phyloP scores from a whole-genome alignment of 2,113 vertebrate species.

The Corythaeola cristata region DNA sequence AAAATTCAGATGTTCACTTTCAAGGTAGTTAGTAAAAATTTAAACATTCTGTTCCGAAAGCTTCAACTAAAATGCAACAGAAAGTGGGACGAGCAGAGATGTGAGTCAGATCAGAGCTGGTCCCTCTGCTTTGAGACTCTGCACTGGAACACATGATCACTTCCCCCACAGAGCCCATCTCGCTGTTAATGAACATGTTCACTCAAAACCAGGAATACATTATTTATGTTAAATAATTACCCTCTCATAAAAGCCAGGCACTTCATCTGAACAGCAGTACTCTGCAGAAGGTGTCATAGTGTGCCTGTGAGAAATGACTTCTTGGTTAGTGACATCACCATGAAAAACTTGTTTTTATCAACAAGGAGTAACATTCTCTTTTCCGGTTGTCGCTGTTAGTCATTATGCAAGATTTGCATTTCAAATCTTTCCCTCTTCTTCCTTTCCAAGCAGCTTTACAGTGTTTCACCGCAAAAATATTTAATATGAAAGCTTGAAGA shows the following conservation, averaged over 20 bases:
- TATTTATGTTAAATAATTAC: conserved; percentile 19
- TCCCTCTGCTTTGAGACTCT: background rate
- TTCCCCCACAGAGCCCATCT: background rate
- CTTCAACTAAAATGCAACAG: background rate
- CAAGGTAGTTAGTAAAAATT: background rate
- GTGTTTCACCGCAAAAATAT: background rate
- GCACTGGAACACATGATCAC: background rate
- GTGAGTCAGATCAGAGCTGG: background rate
- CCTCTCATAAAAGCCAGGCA: background rate
- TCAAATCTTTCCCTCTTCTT: background rate
- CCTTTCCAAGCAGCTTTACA: background rate
- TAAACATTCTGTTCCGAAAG: background rate
- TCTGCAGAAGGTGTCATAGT: background rate
- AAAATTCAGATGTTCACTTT: background rate
- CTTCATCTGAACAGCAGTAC: background rate
- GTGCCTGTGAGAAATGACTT: background rate
- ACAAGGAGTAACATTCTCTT: background rate
- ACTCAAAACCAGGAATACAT: background rate
- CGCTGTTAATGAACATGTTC: background rate
- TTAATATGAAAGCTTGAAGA: background rate
- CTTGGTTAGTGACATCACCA: background rate
- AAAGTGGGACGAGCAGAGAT: background rate
- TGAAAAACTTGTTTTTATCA: background rate
- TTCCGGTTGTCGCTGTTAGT: background rate
- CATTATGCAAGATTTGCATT: background rate